Base-by-base conservation (phyloP, 2,888 invertebrate species). In the Anaspis maculata region DNA sequence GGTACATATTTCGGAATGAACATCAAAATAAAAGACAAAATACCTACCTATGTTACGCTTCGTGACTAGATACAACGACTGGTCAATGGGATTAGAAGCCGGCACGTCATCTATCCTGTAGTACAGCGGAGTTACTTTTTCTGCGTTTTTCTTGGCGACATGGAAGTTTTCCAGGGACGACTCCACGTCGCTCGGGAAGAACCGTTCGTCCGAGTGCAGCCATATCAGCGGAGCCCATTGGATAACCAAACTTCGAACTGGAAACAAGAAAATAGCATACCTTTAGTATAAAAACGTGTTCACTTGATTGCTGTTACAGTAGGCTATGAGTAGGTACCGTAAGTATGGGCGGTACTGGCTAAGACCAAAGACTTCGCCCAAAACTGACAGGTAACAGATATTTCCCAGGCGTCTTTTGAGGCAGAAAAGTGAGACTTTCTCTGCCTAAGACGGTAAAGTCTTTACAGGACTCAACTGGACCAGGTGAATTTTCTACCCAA, bases 161-260 rank as follows among this genome's bases (percentile, higher is more conserved):
- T 56, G 39, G 6, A 77, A 73, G 56, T 78, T 67, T 36, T 69
- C 62, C 30, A 79, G 60, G 57, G 79, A 79, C 42, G 74, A 71
- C 27, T 74, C 71, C 2, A 77, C 77, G 32, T 71, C 71, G 32
- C 72, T 62, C 1, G 80, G 80, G 61, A 76, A 64, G 54, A 73
- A 79, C 56, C 68, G 68, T 61, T 80, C 80, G 34, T 72, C 71
- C 1, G 77, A 77, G 30, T 77, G 75, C 29, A 80, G 62, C 76
- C 77, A 78, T 13, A 80, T 71, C 27, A 79, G 48, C 3, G 80
- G 79, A 1, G 80, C 74, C 79, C 79, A 80, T 58, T 70, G 66
- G 36, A 59, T 68, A 25, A 76, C 70, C 38, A 77, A 55, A 30
- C 61, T 61, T 39, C 56, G 54, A 34, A 59, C 61, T 59, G 36